Conservation (phyloP, 2,113 vertebrate genomes). For the Prionailurus viverrinus region DNA sequence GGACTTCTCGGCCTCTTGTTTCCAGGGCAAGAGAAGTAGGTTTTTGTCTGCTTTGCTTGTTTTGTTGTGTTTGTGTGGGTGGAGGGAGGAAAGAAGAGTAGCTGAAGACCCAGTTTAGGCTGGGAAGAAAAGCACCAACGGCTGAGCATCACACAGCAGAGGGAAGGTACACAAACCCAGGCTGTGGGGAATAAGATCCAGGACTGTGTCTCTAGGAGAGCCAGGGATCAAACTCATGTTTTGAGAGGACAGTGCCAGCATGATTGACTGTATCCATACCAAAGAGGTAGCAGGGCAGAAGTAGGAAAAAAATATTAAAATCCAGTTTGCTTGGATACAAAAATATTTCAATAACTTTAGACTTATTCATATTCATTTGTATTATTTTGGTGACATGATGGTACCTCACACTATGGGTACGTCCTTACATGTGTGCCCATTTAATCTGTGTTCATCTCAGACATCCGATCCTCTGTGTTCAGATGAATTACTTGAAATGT, state of each 20-base stretch:
- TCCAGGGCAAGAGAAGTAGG: neutral
- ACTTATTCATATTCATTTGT: neutral
- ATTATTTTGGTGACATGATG: neutral
- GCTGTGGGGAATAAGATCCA: fast-evolving
- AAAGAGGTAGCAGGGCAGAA: neutral
- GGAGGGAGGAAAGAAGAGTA: neutral
- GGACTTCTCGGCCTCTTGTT: neutral
- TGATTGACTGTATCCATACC: neutral
- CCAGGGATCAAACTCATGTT: neutral
- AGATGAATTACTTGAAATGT: neutral
- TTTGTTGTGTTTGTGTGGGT: neutral
- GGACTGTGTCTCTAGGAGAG: neutral
- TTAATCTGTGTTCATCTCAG: neutral
- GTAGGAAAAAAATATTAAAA: neutral
- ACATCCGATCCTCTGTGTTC: neutral
- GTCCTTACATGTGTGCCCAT: neutral
- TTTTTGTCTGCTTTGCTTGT: neutral
- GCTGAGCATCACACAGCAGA: neutral
- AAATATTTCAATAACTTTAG: neutral
- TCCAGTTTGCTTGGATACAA: neutral
- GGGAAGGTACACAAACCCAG: neutral
- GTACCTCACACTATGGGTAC: neutral
- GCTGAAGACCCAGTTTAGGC: neutral
- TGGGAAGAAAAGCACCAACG: neutral
- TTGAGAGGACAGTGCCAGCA: neutral